A percentile compares a stretch with the other conserved stretches of the same genome.
Conservation (phyloP, 1,140 invertebrate genomes). For the Lepidurus apus region DNA sequence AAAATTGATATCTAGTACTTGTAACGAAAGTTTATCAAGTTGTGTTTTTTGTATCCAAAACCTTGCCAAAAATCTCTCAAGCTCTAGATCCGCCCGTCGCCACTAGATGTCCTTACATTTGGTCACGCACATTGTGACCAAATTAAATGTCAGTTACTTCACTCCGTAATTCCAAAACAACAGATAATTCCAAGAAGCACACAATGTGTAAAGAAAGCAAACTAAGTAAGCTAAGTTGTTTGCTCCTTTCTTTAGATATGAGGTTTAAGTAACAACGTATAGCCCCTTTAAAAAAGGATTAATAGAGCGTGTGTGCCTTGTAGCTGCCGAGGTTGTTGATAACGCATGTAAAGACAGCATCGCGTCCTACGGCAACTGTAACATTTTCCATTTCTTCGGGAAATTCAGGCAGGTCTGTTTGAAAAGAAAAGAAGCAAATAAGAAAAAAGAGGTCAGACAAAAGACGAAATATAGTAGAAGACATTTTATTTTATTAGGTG, state of each 20-base stretch:
- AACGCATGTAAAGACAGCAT: constrained; percentile 79
- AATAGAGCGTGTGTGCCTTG: constrained; percentile 56
- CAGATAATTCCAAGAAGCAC: no score
- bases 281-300: not conserved
- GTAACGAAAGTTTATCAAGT: no score
- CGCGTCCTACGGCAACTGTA: constrained; percentile 69
- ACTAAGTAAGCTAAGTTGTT: no score
- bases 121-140: no score
- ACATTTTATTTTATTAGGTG: not conserved
- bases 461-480: not conserved
- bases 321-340: constrained; percentile 82
- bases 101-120: no score
- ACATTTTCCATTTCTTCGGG: constrained; percentile 72
- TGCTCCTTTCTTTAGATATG: not conserved
- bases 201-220: no score
- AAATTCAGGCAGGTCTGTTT: constrained; percentile 60
- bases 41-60: no score
- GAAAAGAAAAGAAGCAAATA: not conserved
- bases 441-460: not conserved
- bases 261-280: not conserved
- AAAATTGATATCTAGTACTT: no score
- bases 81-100: no score
- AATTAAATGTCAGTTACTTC: no score
- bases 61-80: no score
- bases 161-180: no score